A percentile compares a stretch with the other conserved stretches of the same genome.
Conservation (phyloP, 2,797 vertebrate species). For the Micrastur ruficollis region DNA sequence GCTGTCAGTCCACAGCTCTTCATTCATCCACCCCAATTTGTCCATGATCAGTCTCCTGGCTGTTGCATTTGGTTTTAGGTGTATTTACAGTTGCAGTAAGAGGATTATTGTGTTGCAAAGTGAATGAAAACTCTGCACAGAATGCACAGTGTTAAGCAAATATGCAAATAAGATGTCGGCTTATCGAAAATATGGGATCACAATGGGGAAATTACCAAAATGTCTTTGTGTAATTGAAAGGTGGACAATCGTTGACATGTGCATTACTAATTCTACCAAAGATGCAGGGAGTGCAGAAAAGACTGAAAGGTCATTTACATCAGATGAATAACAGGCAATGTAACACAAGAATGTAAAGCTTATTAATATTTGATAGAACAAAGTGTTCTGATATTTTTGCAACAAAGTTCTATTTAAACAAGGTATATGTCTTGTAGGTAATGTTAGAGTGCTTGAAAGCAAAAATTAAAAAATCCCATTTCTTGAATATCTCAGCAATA, state of each 20-base stretch:
- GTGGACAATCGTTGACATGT: neutral
- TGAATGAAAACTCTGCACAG: neutral
- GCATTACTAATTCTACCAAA: neutral
- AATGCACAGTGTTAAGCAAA: neutral
- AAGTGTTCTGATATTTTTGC: neutral
- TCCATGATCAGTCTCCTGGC: neutral
- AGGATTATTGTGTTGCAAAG: neutral
- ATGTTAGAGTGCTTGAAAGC: neutral
- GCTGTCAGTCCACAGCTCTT: neutral
- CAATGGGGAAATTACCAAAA: neutral
- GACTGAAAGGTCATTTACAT: neutral
- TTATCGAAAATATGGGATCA: neutral
- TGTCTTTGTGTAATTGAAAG: neutral
- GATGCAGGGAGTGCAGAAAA: neutral
- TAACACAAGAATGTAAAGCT: neutral
- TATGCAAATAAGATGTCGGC: neutral
- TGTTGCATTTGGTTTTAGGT: neutral
- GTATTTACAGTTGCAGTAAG: neutral
- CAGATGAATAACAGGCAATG: neutral
- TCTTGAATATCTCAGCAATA: neutral
- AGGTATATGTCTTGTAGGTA: neutral
- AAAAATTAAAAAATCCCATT: fast-evolving
- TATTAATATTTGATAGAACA: neutral
- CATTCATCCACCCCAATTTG: neutral
- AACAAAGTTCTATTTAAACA: neutral